These are phyloP conservation scores for Zoanthus sociatus DNA, from an alignment of 92 coral and sea anemone species.

Conservation along the genomic window DNA sequence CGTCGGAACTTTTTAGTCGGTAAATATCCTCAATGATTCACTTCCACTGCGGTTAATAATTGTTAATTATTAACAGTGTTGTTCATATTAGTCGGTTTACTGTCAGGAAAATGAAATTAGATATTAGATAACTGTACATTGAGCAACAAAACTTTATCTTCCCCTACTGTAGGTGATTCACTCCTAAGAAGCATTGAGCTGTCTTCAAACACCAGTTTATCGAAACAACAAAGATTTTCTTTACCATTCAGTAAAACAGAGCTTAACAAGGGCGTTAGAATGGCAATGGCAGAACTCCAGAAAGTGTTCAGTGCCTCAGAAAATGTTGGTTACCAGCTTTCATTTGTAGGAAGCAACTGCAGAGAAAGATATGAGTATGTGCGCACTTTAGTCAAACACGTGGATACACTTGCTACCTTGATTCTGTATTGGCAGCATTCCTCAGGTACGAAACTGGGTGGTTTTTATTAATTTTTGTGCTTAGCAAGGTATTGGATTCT, in stretches of 20 bases:
- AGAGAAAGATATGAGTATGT: slow-evolving; percentile 83
- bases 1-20: too few relatives aligned
- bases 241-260: slow-evolving; percentile 66
- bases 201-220: slow-evolving; percentile 26
- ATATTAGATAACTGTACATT: too few relatives aligned
- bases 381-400: slow-evolving; percentile 78
- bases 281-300: slow-evolving; percentile 83
- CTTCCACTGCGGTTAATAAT: too few relatives aligned
- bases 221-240: slow-evolving; percentile 46
- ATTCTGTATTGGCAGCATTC: slow-evolving; percentile 83
- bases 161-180: slow-evolving; percentile 58
- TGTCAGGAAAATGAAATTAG: too few relatives aligned
- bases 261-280: slow-evolving; percentile 77
- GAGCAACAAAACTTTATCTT: not conserved
- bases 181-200: slow-evolving; percentile 69
- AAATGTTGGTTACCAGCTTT: slow-evolving; percentile 48
- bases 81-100: too few relatives aligned
- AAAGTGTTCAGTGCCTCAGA: slow-evolving; percentile 74
- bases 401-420: slow-evolving; percentile 79
- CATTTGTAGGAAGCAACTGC: slow-evolving; percentile 51
- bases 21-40: too few relatives aligned
- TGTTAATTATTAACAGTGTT: too few relatives aligned
- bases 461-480: not conserved
- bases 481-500: not conserved
- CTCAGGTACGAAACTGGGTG: slow-evolving; percentile 31